Conservation (phyloP, 2,113 vertebrate species). For the Trinectes maculatus region DNA sequence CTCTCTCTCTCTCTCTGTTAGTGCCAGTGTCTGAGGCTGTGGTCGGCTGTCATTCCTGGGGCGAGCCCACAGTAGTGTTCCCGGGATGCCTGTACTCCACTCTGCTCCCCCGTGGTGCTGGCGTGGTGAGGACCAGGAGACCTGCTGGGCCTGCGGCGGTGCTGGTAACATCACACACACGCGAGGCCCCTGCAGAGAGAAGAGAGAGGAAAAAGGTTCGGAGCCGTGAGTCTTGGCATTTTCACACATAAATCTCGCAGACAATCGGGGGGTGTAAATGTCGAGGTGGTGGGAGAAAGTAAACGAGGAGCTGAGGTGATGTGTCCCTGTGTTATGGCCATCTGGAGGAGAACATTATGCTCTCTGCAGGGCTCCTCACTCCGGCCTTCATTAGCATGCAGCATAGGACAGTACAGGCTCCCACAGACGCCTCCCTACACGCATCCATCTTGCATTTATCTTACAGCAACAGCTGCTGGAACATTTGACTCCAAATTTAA, state of each 20-base stretch:
- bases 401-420: slow-evolving; percentile 40
- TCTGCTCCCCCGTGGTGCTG: slow-evolving; percentile 74
- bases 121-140: slow-evolving; percentile 73
- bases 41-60: slow-evolving; percentile 76
- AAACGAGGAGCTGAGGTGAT: slow-evolving; percentile 62
- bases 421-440: slow-evolving; percentile 46
- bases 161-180: slow-evolving; percentile 66
- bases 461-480: slow-evolving; percentile 56
- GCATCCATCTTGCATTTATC: slow-evolving; percentile 69
- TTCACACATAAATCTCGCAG: slow-evolving; percentile 55
- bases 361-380: slow-evolving; percentile 52
- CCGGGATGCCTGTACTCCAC: slow-evolving; percentile 69
- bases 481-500: slow-evolving; percentile 34
- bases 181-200: slow-evolving; percentile 32
- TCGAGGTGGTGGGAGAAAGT: slow-evolving; percentile 43
- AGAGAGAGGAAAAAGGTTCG: slow-evolving; percentile 22
- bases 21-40: slow-evolving; percentile 65
- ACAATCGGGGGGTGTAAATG: slow-evolving; percentile 53
- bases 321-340: slow-evolving; percentile 59
- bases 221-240: slow-evolving; percentile 25
- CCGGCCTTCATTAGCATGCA: slow-evolving; percentile 61
- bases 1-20: slow-evolving; percentile 41
- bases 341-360: slow-evolving; percentile 68
- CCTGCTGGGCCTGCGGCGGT: slow-evolving; percentile 78
- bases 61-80: slow-evolving; percentile 73